A percentile compares a stretch with the other conserved stretches of the same genome.
These are phyloP conservation scores for Melanotaenia boesemani DNA, from an alignment of 2,797 vertebrate species.

Conservation along the genomic window DNA sequence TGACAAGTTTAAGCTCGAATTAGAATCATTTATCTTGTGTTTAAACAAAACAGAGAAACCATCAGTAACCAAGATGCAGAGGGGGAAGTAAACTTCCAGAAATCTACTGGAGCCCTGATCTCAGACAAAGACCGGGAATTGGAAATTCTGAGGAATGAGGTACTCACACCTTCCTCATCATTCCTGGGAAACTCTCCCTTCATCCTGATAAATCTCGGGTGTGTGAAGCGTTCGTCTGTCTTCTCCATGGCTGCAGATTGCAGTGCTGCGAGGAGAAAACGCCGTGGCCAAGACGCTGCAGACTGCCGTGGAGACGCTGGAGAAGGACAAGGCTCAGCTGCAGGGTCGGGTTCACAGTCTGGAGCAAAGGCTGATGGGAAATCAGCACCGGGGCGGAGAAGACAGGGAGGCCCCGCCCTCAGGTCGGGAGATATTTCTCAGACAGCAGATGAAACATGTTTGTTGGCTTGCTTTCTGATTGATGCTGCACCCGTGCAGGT, in stretches of 20 bases:
- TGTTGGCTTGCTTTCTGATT: constrained; percentile 8
- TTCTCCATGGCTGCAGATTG: constrained; percentile 80
- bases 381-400: constrained; percentile 75
- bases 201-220: neutral
- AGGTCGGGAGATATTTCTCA: constrained; percentile 77
- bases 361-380: constrained; percentile 90
- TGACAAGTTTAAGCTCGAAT: neutral
- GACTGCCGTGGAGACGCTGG: constrained; percentile 89
- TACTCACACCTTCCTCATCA: constrained; percentile 35
- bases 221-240: neutral
- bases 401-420: constrained; percentile 69
- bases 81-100: constrained; percentile 84
- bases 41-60: constrained; percentile 80
- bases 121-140: constrained; percentile 92
- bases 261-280: constrained; percentile 89
- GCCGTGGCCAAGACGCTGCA: constrained; percentile 91
- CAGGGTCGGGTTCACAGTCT: constrained; percentile 89
- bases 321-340: constrained; percentile 92
- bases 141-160: constrained; percentile 93
- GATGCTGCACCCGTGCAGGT: constrained; percentile 71
- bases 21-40: neutral
- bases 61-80: constrained; percentile 83
- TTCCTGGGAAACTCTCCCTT: neutral
- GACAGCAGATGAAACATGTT: neutral
- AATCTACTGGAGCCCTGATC: constrained; percentile 86